Percentiles rank a stretch among this genome's conserved stretches.
These are phyloP conservation scores for Trypoxylon attenuatum DNA, from an alignment of 2,888 invertebrate species.

Conservation along the genomic window DNA sequence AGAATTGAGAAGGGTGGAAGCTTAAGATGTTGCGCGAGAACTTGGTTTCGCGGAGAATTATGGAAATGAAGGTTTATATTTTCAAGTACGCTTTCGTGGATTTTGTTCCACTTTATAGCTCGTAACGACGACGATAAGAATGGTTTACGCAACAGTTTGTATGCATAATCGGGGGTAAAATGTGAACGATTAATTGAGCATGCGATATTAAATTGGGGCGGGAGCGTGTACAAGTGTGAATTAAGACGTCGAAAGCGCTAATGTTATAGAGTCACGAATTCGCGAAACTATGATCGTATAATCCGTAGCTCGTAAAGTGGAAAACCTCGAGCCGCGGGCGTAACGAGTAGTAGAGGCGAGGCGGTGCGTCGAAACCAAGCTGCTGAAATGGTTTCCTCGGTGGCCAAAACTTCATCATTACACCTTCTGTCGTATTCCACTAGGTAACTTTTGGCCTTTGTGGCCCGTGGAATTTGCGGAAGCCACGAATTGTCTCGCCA, in stretches of 20 bases:
- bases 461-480: slow-evolving; percentile 23
- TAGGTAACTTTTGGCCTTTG: slow-evolving; percentile 39
- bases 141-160: neutral
- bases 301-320: too few species aligned
- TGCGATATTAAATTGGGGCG: neutral
- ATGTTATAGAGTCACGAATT: neutral
- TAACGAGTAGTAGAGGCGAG: too few species aligned
- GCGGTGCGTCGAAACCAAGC: too few species aligned
- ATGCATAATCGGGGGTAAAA: neutral
- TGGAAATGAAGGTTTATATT: neutral
- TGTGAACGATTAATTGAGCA: neutral
- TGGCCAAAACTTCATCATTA: slow-evolving; percentile 32
- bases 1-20: too few species aligned
- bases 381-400: slow-evolving; percentile 25
- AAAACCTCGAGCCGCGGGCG: too few species aligned
- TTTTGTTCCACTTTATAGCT: neutral
- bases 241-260: neutral
- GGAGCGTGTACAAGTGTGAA: neutral
- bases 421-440: slow-evolving; percentile 16
- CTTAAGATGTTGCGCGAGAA: neutral
- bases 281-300: neutral
- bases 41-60: neutral
- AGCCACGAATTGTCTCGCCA: slow-evolving; percentile 37
- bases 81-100: neutral
- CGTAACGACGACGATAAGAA: neutral